Conservation (phyloP, 35 echinoderm and acorn worm genomes). For the Ophioderma brevispina region DNA sequence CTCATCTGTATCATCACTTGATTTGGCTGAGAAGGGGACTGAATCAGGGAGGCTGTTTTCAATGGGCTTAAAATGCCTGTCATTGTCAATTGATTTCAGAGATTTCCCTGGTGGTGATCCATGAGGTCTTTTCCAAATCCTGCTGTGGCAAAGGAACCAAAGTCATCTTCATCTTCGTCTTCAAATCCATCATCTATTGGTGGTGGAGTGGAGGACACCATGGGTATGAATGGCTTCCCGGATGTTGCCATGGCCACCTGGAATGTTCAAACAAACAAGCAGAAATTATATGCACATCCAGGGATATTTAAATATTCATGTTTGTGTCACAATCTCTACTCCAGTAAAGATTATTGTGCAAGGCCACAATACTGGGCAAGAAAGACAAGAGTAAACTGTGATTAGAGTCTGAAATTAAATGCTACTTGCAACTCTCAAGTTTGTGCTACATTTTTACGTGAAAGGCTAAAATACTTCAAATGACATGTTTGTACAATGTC, state of each 20-base stretch:
- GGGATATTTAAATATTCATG: too few relatives aligned
- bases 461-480: too few relatives aligned
- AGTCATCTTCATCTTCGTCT: slow-evolving; percentile 80
- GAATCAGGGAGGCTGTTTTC: background rate
- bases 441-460: too few relatives aligned
- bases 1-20: background rate
- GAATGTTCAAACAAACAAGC: background rate
- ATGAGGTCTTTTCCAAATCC: slow-evolving; percentile 26
- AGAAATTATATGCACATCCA: too few relatives aligned
- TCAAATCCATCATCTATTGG: slow-evolving; percentile 70
- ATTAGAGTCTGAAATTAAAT: too few relatives aligned
- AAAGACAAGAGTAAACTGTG: too few relatives aligned
- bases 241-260: slow-evolving; percentile 50
- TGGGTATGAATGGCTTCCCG: slow-evolving; percentile 70
- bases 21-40: background rate
- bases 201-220: slow-evolving; percentile 74
- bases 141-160: slow-evolving; percentile 64
- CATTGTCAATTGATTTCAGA: background rate
- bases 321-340: too few relatives aligned
- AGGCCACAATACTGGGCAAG: too few relatives aligned
- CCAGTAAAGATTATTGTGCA: too few relatives aligned
- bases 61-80: background rate
- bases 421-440: too few relatives aligned
- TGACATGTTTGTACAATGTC: too few relatives aligned
- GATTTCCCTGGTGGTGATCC: background rate